phyloP scores from a whole-genome alignment of 2,797 vertebrate genomes.

The Chromobotia macracanthus region DNA sequence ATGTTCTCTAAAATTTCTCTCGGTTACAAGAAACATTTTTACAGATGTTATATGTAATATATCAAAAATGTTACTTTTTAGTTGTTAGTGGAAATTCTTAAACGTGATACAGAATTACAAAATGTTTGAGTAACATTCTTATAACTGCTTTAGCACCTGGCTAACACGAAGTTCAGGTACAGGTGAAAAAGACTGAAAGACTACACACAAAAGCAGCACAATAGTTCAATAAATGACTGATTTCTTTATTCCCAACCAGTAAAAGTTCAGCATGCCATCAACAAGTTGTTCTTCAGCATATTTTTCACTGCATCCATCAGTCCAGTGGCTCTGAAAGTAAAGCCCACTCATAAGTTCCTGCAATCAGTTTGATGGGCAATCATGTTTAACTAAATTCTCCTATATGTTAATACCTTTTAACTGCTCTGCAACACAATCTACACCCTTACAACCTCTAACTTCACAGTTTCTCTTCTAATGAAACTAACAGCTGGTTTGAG shows the following conservation, averaged over 20 bases:
- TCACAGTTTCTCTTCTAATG: conserved; percentile 10
- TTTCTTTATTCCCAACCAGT: not conserved
- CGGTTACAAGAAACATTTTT: too few relatives aligned
- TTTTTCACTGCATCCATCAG: not conserved
- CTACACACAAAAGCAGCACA: not conserved
- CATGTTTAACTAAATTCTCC: not conserved
- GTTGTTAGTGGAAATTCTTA: too few relatives aligned
- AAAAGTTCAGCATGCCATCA: not conserved
- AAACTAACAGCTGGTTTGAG: conserved; percentile 6
- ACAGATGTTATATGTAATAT: too few relatives aligned
- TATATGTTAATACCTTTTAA: not conserved
- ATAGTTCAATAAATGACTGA: not conserved
- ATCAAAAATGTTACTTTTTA: too few relatives aligned
- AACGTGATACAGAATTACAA: too few relatives aligned
- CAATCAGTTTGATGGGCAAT: not conserved
- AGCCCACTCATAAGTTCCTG: not conserved
- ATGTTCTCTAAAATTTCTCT: too few relatives aligned
- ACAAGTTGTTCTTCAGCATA: not conserved
- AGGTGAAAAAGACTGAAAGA: too few relatives aligned
- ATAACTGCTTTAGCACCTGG: too few relatives aligned
- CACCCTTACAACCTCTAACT: not conserved
- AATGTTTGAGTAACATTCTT: too few relatives aligned
- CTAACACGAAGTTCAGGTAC: too few relatives aligned
- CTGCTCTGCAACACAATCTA: not conserved
- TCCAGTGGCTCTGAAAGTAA: not conserved